These are phyloP conservation scores for Nasua narica DNA, from an alignment of 2,797 vertebrate genomes.

Conservation along the genomic window DNA sequence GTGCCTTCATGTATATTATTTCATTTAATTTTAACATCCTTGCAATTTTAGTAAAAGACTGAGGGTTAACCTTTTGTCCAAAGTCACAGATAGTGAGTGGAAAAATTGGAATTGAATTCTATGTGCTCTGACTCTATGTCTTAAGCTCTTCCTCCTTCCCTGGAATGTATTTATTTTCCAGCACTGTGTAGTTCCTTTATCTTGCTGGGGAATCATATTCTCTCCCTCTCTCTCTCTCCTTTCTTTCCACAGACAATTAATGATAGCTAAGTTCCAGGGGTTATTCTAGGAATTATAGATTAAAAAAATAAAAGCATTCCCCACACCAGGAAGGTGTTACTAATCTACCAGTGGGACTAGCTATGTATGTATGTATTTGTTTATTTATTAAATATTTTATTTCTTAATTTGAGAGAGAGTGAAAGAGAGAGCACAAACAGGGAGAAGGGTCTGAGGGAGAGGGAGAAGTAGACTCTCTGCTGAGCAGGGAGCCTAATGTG, in stretches of 20 bases:
- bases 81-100: neutral
- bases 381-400: too few species aligned
- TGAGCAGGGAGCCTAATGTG: too few species aligned
- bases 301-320: neutral
- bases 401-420: too few species aligned
- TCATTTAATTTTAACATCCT: neutral
- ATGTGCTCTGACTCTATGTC: neutral
- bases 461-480: too few species aligned
- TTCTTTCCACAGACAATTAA: neutral
- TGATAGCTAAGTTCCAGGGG: neutral
- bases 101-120: neutral
- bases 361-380: too few species aligned
- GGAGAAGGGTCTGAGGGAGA: too few species aligned
- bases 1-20: neutral
- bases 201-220: neutral
- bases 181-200: neutral
- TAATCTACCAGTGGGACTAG: neutral
- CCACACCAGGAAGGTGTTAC: neutral
- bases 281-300: neutral
- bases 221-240: too few species aligned
- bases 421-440: too few species aligned
- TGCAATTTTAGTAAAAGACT: neutral
- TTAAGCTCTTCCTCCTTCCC: neutral
- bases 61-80: neutral
- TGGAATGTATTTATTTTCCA: neutral